A percentile compares a stretch with the other conserved stretches of the same genome.
phyloP scores from a whole-genome alignment of 2,888 invertebrate species.

The Philhelius pedissequus region DNA sequence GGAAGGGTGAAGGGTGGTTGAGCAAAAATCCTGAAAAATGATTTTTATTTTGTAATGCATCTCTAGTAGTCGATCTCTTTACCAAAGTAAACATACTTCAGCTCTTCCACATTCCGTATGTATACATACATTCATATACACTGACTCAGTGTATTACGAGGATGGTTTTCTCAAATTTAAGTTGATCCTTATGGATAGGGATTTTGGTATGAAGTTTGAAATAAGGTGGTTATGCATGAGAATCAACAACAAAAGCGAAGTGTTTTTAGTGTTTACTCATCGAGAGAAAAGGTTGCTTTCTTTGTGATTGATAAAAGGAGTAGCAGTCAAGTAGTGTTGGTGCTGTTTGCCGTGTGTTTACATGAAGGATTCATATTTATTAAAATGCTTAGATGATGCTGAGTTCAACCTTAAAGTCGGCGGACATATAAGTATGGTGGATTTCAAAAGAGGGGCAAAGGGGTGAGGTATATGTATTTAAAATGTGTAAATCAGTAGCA shows the following conservation, averaged over 20 bases:
- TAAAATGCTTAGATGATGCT: not conserved
- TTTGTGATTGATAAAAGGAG: not conserved
- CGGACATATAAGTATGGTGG: no score
- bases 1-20: not conserved
- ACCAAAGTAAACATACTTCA: constrained; percentile 19
- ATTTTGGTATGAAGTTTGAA: not conserved
- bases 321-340: not conserved
- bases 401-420: no score
- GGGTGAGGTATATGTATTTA: no score
- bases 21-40: constrained; percentile 21
- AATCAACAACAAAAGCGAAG: constrained; percentile 14
- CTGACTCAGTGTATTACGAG: constrained; percentile 7
- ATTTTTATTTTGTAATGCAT: constrained; percentile 22
- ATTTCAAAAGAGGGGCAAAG: no score
- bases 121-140: not conserved
- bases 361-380: not conserved
- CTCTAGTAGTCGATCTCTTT: constrained; percentile 18
- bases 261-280: constrained; percentile 31
- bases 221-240: constrained; percentile 11
- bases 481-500: no score
- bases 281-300: constrained; percentile 5
- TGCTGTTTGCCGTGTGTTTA: not conserved
- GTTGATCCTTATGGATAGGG: constrained; percentile 11
- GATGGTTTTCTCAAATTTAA: constrained; percentile 30
- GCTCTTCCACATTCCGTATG: not conserved